A percentile compares a stretch with the other conserved stretches of the same genome.
phyloP scores from a whole-genome alignment of 2,888 invertebrate genomes.

The Choreutis nemorana region DNA sequence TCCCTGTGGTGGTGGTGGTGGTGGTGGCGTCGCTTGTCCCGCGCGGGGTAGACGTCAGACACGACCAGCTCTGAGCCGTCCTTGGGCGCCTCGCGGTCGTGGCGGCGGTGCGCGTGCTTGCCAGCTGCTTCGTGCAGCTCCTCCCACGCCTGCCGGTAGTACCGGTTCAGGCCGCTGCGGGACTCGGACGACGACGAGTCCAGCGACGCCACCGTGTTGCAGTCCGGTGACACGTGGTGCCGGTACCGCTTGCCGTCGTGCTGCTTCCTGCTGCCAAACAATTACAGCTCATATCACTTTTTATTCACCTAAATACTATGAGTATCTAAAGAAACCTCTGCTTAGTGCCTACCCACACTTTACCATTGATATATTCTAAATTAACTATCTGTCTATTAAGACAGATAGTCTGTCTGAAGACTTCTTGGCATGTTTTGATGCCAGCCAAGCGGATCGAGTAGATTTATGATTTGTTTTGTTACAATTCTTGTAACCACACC shows the following conservation, averaged over 20 bases:
- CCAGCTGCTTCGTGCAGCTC: constrained; percentile 85
- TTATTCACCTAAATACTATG: too few species aligned
- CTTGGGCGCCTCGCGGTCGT: constrained; percentile 65
- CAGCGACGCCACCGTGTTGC: constrained; percentile 90
- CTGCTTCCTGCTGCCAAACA: constrained; percentile 33
- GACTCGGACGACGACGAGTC: constrained; percentile 89
- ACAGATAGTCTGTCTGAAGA: too few species aligned
- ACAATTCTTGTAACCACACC: too few species aligned
- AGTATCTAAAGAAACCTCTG: too few species aligned
- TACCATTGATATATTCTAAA: too few species aligned
- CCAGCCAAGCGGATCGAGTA: too few species aligned
- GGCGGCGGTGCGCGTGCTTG: constrained; percentile 44
- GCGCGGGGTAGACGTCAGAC: constrained; percentile 67
- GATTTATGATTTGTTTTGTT: too few species aligned
- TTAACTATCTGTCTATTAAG: too few species aligned
- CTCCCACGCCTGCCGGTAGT: constrained; percentile 93
- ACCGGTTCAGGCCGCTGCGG: constrained; percentile 82
- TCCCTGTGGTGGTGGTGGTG: constrained; percentile 81
- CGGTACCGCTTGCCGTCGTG: constrained; percentile 87
- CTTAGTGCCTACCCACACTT: too few species aligned
- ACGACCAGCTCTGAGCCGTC: constrained; percentile 83
- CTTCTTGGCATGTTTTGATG: too few species aligned
- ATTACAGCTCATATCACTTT: too few species aligned
- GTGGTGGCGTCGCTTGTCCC: constrained; percentile 72
- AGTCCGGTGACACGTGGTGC: constrained; percentile 88